Percentiles rank a stretch among this genome's conserved stretches.
Conservation (phyloP, 37 sponge, comb jelly and placozoan species). For the Haliclona indistincta region DNA sequence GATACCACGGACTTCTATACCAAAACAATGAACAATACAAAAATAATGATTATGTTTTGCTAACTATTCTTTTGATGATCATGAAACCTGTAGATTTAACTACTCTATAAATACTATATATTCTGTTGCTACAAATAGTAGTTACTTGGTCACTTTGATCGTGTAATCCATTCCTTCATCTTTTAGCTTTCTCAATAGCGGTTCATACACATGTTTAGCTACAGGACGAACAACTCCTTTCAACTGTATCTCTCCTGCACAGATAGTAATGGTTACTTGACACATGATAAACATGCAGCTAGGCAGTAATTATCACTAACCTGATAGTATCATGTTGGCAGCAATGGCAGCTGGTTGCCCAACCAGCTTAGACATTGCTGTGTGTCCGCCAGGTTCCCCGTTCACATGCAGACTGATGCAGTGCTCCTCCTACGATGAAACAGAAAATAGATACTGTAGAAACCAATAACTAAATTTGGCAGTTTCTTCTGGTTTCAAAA, state of each 20-base stretch:
- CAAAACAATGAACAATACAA: not conserved
- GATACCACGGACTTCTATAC: too few species aligned
- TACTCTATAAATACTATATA: not conserved
- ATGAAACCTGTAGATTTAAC: not conserved
- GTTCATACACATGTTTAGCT: conserved; percentile 74
- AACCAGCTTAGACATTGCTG: conserved; percentile 91
- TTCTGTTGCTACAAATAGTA: not conserved
- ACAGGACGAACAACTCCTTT: conserved; percentile 73
- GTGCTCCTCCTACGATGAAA: conserved; percentile 4
- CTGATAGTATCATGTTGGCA: conserved; percentile 74
- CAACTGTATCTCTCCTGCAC: conserved; percentile 62
- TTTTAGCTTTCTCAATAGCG: conserved; percentile 66
- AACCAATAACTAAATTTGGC: too few species aligned
- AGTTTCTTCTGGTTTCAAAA: too few species aligned
- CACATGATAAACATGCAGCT: not conserved
- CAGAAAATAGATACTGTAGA: not conserved
- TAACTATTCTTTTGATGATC: not conserved
- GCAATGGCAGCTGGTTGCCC: conserved; percentile 92
- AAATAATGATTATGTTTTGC: not conserved
- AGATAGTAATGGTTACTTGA: not conserved
- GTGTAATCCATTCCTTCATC: conserved; percentile 53
- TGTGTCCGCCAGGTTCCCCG: conserved; percentile 66
- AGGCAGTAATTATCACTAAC: conserved; percentile 24
- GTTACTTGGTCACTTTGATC: conserved; percentile 8
- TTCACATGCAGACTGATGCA: conserved; percentile 44